phyloP scores from a whole-genome alignment of 2,888 invertebrate genomes.

The Acanthacorydalis orientalis region DNA sequence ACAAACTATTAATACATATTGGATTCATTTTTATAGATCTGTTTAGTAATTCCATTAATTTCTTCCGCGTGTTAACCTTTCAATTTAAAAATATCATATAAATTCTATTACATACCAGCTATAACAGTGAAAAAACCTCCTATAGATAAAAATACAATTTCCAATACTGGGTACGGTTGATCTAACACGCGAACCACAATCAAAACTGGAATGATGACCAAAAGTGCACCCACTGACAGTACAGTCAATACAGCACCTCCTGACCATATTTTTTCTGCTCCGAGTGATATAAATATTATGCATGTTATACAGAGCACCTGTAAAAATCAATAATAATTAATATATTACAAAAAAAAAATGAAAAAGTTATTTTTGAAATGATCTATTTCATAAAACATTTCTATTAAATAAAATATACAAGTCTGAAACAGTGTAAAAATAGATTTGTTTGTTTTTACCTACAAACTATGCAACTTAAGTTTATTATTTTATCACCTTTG shows the following conservation, averaged over 20 bases:
- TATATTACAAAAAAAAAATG: too few species aligned
- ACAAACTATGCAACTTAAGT: background rate
- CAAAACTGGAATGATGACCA: slow-evolving; percentile 8
- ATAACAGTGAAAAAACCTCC: slow-evolving; percentile 9
- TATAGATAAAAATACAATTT: slow-evolving; percentile 7
- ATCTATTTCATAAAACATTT: background rate
- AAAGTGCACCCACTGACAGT: slow-evolving; percentile 5
- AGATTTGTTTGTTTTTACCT: background rate
- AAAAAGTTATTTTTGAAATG: background rate
- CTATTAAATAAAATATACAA: background rate
- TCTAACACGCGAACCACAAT: slow-evolving; percentile 9
- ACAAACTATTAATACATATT: too few species aligned
- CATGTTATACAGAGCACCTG: slow-evolving; percentile 3
- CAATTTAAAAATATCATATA: background rate
- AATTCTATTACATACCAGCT: slow-evolving; percentile 3
- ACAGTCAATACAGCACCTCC: slow-evolving; percentile 3
- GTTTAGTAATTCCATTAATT: too few species aligned
- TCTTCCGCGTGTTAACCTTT: background rate
- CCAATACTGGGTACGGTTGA: slow-evolving; percentile 7
- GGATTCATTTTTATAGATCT: too few species aligned
- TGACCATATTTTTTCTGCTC: slow-evolving; percentile 2
- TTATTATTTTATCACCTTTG: too few species aligned
- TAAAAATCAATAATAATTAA: background rate
- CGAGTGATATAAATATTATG: slow-evolving; percentile 4
- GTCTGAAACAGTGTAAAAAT: background rate